Conservation (phyloP, 2,888 invertebrate species). For the Monochamus alternatus region DNA sequence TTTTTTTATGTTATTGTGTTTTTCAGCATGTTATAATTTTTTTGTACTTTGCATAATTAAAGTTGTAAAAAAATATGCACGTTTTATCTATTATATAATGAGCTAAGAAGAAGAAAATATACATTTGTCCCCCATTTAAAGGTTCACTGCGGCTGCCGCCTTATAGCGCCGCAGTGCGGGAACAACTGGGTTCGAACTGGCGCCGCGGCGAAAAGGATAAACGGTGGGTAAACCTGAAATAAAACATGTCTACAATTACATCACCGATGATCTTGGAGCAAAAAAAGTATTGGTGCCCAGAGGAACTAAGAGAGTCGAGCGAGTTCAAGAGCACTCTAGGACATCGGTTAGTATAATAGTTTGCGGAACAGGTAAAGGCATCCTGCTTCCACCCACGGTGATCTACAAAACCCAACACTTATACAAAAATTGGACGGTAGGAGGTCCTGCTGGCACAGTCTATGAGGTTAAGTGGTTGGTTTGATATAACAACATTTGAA, state of each 20-base stretch:
- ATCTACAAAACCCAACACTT: neutral
- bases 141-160: slow-evolving; percentile 2
- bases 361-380: neutral
- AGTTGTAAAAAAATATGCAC: neutral
- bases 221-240: too few species aligned
- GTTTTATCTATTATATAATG: neutral
- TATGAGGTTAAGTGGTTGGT: slow-evolving; percentile 11
- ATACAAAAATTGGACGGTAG: slow-evolving; percentile 6
- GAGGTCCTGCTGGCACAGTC: slow-evolving; percentile 16
- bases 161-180: neutral
- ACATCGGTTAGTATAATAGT: neutral
- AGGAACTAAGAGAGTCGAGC: neutral
- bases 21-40: neutral
- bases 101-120: neutral
- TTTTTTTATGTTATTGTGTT: too few species aligned
- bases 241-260: too few species aligned
- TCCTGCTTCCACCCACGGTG: neutral
- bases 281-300: neutral
- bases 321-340: neutral
- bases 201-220: neutral
- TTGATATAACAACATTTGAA: slow-evolving; percentile 15
- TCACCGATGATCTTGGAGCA: neutral
- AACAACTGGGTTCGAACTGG: neutral
- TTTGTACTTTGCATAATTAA: neutral
- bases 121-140: slow-evolving; percentile 1